These are phyloP conservation scores for Aurelia aurita complex sp. Pacific DNA, from an alignment of 30 jellyfish, hydroid and myxozoan genomes.

Conservation along the genomic window DNA sequence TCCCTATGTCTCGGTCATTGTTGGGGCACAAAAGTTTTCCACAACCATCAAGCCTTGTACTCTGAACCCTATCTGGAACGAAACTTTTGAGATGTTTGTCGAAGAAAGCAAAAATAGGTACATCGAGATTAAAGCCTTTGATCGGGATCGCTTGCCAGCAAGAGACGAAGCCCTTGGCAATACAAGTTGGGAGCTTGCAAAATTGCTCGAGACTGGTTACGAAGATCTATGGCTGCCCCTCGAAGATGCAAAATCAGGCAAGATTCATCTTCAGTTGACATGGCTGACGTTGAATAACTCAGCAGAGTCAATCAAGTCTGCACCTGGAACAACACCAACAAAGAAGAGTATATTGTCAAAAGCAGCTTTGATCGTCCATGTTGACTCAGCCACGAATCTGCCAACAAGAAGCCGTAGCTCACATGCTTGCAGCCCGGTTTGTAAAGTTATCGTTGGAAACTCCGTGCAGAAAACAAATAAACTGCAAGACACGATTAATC, in stretches of 20 bases:
- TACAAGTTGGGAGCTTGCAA: slow-evolving; percentile 40
- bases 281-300: slow-evolving; percentile 57
- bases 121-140: slow-evolving; percentile 51
- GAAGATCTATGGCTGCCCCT: slow-evolving; percentile 69
- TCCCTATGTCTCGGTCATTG: slow-evolving; percentile 57
- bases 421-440: slow-evolving; percentile 69
- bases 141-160: slow-evolving; percentile 65
- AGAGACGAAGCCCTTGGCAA: slow-evolving; percentile 70
- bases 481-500: slow-evolving; percentile 60
- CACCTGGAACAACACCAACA: slow-evolving; percentile 60
- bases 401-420: slow-evolving; percentile 65
- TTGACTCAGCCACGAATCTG: slow-evolving; percentile 79
- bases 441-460: slow-evolving; percentile 69
- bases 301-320: slow-evolving; percentile 18
- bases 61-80: slow-evolving; percentile 74
- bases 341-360: slow-evolving; percentile 45
- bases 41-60: slow-evolving; percentile 54
- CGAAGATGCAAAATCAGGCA: slow-evolving; percentile 72
- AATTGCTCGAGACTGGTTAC: slow-evolving; percentile 44
- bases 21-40: slow-evolving; percentile 70
- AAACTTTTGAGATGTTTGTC: slow-evolving; percentile 62
- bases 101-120: slow-evolving; percentile 63
- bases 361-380: slow-evolving; percentile 62
- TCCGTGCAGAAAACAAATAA: slow-evolving; percentile 51
- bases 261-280: slow-evolving; percentile 61